These are phyloP conservation scores for Argyrosomus japonicus DNA, from an alignment of 2,113 vertebrate genomes.

Conservation along the genomic window DNA sequence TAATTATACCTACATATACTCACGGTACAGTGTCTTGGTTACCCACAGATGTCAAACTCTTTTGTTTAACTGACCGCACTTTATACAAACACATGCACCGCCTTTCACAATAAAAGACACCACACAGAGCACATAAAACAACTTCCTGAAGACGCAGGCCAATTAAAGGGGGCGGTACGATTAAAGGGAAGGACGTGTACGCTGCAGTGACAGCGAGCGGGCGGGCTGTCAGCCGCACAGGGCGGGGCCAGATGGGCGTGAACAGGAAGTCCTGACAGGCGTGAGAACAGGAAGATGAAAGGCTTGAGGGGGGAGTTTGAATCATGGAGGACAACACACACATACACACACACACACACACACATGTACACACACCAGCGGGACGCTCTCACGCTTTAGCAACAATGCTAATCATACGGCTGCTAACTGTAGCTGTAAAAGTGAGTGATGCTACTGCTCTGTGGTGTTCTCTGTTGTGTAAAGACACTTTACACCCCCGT, in stretches of 20 bases:
- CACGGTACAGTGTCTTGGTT: background rate
- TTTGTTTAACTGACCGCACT: slow-evolving; percentile 4
- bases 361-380: slow-evolving; percentile 8
- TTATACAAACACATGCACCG: slow-evolving; percentile 17
- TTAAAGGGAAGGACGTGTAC: slow-evolving; percentile 48
- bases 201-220: slow-evolving; percentile 33
- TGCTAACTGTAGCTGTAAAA: slow-evolving; percentile 7
- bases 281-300: slow-evolving; percentile 73
- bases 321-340: slow-evolving; percentile 17
- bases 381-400: slow-evolving; percentile 43
- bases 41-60: slow-evolving; percentile 27
- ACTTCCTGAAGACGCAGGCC: slow-evolving; percentile 4
- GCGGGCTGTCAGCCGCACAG: slow-evolving; percentile 43
- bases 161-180: slow-evolving; percentile 40
- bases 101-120: slow-evolving; percentile 43
- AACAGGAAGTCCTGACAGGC: slow-evolving; percentile 63
- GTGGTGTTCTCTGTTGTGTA: background rate
- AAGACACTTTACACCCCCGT: slow-evolving; percentile 13
- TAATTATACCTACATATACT: slow-evolving; percentile 28
- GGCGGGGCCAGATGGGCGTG: slow-evolving; percentile 52
- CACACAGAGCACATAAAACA: slow-evolving; percentile 14
- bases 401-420: slow-evolving; percentile 32
- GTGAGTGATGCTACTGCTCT: slow-evolving; percentile 6
- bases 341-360: slow-evolving; percentile 20
- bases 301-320: slow-evolving; percentile 8